Percentiles rank a stretch among this genome's conserved stretches.
Evolutionary conservation across 2,888 invertebrate species (phyloP).

Genomic region (Azorinus chamasolen): DNA sequence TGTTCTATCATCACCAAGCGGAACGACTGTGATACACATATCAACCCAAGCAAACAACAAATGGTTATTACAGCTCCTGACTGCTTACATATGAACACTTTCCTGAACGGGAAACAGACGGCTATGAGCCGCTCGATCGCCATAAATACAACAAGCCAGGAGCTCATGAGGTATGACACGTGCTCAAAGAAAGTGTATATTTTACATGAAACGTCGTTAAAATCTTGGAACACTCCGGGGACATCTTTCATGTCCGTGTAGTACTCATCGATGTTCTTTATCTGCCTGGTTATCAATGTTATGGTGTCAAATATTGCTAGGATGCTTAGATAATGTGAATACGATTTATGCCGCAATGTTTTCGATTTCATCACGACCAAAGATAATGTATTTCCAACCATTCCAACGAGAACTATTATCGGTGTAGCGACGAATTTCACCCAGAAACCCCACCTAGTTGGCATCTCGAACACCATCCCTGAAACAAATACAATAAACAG

Average conservation of each 20-base stretch:
- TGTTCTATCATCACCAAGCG: conserved; percentile 74
- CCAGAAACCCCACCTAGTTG: conserved; percentile 75
- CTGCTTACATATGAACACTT: conserved; percentile 76
- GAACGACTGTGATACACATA: conserved; percentile 80
- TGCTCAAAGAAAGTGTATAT: conserved; percentile 78
- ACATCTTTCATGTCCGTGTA: conserved; percentile 9
- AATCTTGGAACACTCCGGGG: conserved; percentile 62
- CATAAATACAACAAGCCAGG: conserved; percentile 84
- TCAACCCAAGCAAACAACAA: conserved; percentile 71
- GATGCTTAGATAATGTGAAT: conserved; percentile 83
- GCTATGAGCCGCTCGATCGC: conserved; percentile 82
- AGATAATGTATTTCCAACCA: conserved; percentile 82
- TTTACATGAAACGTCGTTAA: conserved; percentile 78
- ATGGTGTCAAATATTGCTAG: conserved; percentile 82
- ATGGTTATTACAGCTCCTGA: conserved; percentile 78
- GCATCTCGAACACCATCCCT: not conserved
- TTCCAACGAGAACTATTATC: conserved; percentile 77
- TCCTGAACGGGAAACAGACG: conserved; percentile 82
- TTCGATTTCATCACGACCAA: conserved; percentile 82
- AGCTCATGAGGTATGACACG: conserved; percentile 82
- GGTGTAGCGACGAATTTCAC: conserved; percentile 78
- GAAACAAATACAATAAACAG: no score
- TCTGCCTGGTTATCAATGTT: conserved; percentile 72
- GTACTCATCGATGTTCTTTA: conserved; percentile 70
- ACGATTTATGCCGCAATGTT: conserved; percentile 80